phyloP scores from a whole-genome alignment of 2,888 invertebrate genomes.

The Piscicola geometra region DNA sequence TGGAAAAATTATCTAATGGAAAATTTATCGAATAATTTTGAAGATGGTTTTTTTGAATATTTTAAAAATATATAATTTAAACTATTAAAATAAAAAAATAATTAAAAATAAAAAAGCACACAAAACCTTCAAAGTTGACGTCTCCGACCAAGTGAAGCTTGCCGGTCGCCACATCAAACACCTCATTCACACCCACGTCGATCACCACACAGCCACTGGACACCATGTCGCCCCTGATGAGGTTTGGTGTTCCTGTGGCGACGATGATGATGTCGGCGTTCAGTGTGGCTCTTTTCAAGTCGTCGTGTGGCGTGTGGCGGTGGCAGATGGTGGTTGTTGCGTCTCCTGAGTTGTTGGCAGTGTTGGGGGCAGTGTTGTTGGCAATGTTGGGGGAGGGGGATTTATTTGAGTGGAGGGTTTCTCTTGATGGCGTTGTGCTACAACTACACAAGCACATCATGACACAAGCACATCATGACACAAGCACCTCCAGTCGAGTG shows the following conservation, averaged over 20 bases:
- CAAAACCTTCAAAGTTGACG: conserved; percentile 71
- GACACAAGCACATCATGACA: no score
- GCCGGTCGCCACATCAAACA: conserved; percentile 62
- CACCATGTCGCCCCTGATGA: conserved; percentile 59
- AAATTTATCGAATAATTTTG: background rate
- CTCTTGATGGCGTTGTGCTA: no score
- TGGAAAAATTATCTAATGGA: no score
- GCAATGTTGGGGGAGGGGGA: no score
- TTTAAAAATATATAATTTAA: no score
- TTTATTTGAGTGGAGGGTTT: no score
- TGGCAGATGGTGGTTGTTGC: conserved; percentile 86
- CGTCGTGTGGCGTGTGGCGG: conserved; percentile 74
- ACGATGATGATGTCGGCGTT: conserved; percentile 74
- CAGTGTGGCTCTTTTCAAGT: conserved; percentile 67
- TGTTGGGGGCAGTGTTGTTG: background rate
- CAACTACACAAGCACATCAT: no score
- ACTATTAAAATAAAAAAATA: no score
- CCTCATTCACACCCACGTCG: conserved; percentile 74
- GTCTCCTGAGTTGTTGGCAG: conserved; percentile 62
- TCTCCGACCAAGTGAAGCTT: conserved; percentile 74
- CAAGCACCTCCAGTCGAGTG: conserved; percentile 57
- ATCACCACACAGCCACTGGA: conserved; percentile 82
- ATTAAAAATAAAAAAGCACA: background rate
- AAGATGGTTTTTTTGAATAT: no score
- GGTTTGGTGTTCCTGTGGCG: conserved; percentile 64